phyloP scores from a whole-genome alignment of 2,888 invertebrate genomes.

The Morinoia aosen region DNA sequence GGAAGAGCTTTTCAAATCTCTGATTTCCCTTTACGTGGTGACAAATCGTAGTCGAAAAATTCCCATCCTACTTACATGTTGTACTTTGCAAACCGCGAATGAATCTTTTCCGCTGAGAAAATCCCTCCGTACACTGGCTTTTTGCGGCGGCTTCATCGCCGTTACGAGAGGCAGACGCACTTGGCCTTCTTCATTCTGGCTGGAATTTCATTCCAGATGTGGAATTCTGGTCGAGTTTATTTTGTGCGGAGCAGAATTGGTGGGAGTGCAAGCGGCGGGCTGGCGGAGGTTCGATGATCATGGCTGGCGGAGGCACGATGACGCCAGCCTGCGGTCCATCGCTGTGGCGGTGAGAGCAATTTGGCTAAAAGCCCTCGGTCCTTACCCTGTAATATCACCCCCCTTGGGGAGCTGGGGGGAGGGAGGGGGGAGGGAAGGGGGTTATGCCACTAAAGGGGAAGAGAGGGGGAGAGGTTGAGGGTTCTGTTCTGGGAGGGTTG shows the following conservation, averaged over 20 bases:
- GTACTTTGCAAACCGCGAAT: no score
- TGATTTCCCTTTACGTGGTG: no score
- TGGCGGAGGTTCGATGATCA: conserved; percentile 32
- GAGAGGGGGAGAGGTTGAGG: neutral
- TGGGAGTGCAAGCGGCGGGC: neutral
- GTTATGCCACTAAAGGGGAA: neutral
- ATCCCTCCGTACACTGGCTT: neutral
- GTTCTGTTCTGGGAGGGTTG: neutral
- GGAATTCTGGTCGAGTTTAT: neutral
- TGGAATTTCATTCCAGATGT: neutral
- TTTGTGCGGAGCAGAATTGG: neutral
- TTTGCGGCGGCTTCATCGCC: neutral
- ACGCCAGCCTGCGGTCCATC: conserved; percentile 19
- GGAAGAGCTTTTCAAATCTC: no score
- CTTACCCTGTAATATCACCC: conserved; percentile 44
- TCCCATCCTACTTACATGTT: no score
- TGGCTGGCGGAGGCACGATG: no score
- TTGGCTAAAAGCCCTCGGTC: conserved; percentile 39
- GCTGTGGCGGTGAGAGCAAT: conserved; percentile 30
- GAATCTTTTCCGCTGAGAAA: neutral
- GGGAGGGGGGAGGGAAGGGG: neutral
- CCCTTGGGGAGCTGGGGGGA: neutral
- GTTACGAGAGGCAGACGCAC: neutral
- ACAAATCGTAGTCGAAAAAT: no score
- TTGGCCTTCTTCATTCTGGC: neutral